These are phyloP conservation scores for Micoletzkya japonica DNA, from an alignment of 2,888 invertebrate genomes.

Conservation along the genomic window DNA sequence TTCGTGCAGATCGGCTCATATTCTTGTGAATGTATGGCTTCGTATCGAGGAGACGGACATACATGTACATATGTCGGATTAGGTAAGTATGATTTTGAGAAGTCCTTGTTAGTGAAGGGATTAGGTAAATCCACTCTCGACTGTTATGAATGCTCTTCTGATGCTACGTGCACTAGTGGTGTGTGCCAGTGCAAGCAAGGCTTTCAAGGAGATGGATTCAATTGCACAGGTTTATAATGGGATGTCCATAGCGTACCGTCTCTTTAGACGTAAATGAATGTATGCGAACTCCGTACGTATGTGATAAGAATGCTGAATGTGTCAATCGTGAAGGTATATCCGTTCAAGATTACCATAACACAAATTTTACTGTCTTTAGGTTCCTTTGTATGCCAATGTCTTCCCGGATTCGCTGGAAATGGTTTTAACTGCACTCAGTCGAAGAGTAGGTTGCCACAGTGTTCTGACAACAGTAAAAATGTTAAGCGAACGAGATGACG, in stretches of 20 bases:
- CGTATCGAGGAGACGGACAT: conserved; percentile 55
- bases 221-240: conserved; percentile 42
- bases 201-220: conserved; percentile 57
- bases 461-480: not conserved
- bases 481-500: too few relatives aligned
- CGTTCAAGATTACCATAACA: not conserved
- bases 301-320: conserved; percentile 57
- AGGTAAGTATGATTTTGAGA: conserved; percentile 33
- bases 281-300: conserved; percentile 42
- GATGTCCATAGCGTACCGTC: not conserved
- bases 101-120: not conserved
- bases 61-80: conserved; percentile 55
- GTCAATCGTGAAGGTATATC: conserved; percentile 46
- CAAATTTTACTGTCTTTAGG: conserved; percentile 29
- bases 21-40: conserved; percentile 55
- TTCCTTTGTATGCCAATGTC: conserved; percentile 54
- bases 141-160: conserved; percentile 48
- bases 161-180: conserved; percentile 50
- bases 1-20: conserved; percentile 22
- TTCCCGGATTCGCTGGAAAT: conserved; percentile 57
- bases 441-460: conserved; percentile 38
- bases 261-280: conserved; percentile 60
- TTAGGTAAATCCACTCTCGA: conserved; percentile 48
- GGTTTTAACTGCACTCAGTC: conserved; percentile 55
- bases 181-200: conserved; percentile 59